Evolutionary conservation across 2,888 invertebrate species (phyloP), one percentile per base, ranked within the genome.

Genomic region (Dermolepida albohirtum): DNA sequence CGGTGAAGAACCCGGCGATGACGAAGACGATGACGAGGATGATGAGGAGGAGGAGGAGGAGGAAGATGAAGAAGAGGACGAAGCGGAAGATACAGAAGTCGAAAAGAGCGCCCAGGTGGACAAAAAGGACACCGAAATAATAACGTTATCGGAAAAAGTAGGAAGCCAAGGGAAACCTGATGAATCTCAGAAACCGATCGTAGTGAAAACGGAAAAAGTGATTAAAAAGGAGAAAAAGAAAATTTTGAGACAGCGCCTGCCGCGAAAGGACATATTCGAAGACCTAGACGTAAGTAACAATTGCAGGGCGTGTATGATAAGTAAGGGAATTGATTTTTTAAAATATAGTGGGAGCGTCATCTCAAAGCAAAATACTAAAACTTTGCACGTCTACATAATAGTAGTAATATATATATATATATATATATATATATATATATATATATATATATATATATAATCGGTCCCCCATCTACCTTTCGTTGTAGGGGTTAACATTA

Each of bases 1-100:
- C 71, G 98, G 98, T 0, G 93, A 92, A 64, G 92, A 94, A 75
- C 95, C 95, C 0, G 92, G 92, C 29, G 88, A 88, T 65, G 89
- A 88, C 65, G 88, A 89, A 57, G 89, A 89, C 16, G 87, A 87
- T 70, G 87, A 88, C 47, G 86, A 86, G 34, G 85, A 85, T 50
- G 85, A 85, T 55, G 85, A 85, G 52, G 84, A 85, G 39, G 83
- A 83, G 40, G 82, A 83, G 47, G 81, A 84, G 49, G 82, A 83
- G 40, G 80, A 80, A 40, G 79, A 81, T 16, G 81, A 80, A 66
- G 82, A 76, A 50, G 78, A 77, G 59, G 80, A 78, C 57, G 76
- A 67, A 43, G 39, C 64, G 29, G 40, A 71, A 57, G 50, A 67
- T 63, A 64, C 22, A 64, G 63, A 59, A 66, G 6, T 34, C 10